These are phyloP conservation scores for Ametastegia equiseti DNA, from an alignment of 2,888 invertebrate genomes.

Conservation along the genomic window DNA sequence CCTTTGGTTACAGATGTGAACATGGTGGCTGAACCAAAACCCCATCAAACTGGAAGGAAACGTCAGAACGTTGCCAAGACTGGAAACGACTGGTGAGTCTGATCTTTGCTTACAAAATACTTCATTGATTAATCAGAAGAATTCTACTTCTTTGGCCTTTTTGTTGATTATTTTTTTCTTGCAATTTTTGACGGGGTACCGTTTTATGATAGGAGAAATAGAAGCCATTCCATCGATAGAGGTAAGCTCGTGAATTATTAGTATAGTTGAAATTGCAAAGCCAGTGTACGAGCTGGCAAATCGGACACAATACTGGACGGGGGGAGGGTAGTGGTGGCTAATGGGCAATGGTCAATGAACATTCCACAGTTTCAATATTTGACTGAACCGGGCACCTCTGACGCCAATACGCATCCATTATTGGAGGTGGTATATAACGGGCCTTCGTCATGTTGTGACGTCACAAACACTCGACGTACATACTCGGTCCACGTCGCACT, in stretches of 20 bases:
- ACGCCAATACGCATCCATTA: slow-evolving; percentile 42
- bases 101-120: too few relatives aligned
- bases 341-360: slow-evolving; percentile 46
- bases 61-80: slow-evolving; percentile 83
- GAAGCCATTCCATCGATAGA: neutral
- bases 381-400: slow-evolving; percentile 26
- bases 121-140: too few relatives aligned
- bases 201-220: neutral
- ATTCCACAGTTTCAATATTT: slow-evolving; percentile 46
- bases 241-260: neutral
- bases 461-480: slow-evolving; percentile 40
- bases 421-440: neutral
- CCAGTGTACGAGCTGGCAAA: neutral
- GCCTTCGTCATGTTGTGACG: slow-evolving; percentile 37
- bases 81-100: slow-evolving; percentile 82
- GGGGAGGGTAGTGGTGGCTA: slow-evolving; percentile 1
- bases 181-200: neutral
- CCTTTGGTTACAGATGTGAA: slow-evolving; percentile 82
- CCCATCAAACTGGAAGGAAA: slow-evolving; percentile 84
- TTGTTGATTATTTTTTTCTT: neutral
- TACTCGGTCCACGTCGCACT: slow-evolving; percentile 20
- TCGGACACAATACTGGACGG: slow-evolving; percentile 15
- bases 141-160: neutral
- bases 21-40: slow-evolving; percentile 87
- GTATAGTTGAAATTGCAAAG: neutral